Percentiles rank a stretch among this genome's conserved stretches.
Evolutionary conservation across 1,140 invertebrate genomes (phyloP).

Genomic region (Liolophura sinensis): DNA sequence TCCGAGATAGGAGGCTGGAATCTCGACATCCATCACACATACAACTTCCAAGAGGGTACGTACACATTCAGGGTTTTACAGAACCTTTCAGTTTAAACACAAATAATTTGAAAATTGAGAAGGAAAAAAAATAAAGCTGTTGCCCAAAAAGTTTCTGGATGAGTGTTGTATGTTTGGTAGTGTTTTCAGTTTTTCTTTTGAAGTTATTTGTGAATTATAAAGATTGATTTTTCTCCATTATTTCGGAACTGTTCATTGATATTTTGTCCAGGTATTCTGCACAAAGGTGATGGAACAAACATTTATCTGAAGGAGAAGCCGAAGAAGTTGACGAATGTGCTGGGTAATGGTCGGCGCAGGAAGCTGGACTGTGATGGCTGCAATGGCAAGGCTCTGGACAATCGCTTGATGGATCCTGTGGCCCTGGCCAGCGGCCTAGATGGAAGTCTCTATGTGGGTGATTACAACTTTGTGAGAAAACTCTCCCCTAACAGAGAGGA

Average conservation of each 20-base stretch:
- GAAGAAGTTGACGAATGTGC: constrained; percentile 84
- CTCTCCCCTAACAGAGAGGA: constrained; percentile 74
- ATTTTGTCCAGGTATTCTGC: constrained; percentile 76
- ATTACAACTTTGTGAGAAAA: constrained; percentile 92
- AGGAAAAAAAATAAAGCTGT: constrained; percentile 3
- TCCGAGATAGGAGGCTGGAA: constrained; percentile 98
- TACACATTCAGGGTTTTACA: background rate
- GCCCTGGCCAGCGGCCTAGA: constrained; percentile 87
- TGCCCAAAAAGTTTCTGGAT: background rate
- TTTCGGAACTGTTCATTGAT: constrained; percentile 3
- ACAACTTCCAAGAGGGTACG: constrained; percentile 93
- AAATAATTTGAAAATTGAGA: background rate
- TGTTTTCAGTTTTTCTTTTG: background rate
- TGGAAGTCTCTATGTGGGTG: constrained; percentile 93
- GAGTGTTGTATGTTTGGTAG: background rate
- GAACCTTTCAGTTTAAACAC: background rate
- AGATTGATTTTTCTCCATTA: background rate
- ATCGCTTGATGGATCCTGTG: constrained; percentile 85
- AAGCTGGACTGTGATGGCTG: constrained; percentile 71
- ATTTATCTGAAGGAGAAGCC: constrained; percentile 95
- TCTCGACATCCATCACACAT: constrained; percentile 94
- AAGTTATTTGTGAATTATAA: background rate
- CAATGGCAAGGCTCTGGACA: constrained; percentile 77
- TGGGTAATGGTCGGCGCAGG: constrained; percentile 90
- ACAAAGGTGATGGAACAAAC: constrained; percentile 96